Conservation (phyloP, 2,888 invertebrate genomes). For the Allolobophora icterica region DNA sequence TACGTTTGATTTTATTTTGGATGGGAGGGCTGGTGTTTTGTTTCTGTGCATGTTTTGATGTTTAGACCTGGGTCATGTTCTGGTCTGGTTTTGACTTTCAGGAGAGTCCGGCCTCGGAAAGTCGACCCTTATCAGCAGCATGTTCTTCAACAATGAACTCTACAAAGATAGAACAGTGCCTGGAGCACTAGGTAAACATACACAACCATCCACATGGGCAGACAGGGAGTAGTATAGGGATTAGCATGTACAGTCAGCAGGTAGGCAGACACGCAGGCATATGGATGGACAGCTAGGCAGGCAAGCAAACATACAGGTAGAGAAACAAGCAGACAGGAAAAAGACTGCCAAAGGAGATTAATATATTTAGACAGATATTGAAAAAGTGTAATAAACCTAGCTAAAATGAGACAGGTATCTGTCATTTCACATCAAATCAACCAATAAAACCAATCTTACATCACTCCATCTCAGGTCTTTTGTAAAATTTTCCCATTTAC, state of each 20-base stretch:
- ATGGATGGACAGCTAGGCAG: background rate
- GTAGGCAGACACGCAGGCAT: background rate
- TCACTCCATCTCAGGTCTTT: background rate
- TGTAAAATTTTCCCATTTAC: background rate
- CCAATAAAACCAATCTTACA: background rate
- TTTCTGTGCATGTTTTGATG: background rate
- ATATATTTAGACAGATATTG: background rate
- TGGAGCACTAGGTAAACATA: constrained; percentile 75
- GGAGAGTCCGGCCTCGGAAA: constrained; percentile 88
- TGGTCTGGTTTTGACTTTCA: constrained; percentile 14
- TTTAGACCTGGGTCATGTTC: background rate
- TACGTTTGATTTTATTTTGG: background rate
- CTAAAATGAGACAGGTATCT: background rate
- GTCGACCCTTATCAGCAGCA: constrained; percentile 90
- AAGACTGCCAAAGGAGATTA: background rate
- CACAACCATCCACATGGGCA: background rate
- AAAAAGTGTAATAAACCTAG: background rate
- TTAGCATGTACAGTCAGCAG: background rate
- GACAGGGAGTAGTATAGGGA: background rate
- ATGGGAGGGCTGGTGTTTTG: background rate
- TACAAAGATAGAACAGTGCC: constrained; percentile 83
- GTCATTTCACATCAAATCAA: background rate
- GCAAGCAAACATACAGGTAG: background rate
- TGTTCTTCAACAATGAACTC: constrained; percentile 85
- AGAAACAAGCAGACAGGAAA: background rate